Evolutionary conservation across 2,113 vertebrate genomes (phyloP).

Genomic region (human): GRCh38 chr4:181050001-181050500

Average conservation of each 20-base stretch:
- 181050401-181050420: no score
- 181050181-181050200: neutral
- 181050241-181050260: neutral
- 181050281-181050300: neutral
- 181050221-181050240: neutral
- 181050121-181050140: neutral
- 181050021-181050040: neutral
- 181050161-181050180: neutral
- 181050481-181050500: neutral
- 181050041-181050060: neutral
- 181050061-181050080: neutral
- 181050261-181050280: neutral
- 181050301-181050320: neutral
- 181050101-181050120: neutral
- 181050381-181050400: no score
- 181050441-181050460: neutral
- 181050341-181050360: neutral
- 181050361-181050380: neutral
- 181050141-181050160: neutral
- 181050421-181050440: neutral
- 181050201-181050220: neutral
- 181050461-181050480: neutral
- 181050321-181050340: neutral
- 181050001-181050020: neutral
- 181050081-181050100: neutral